These are phyloP conservation scores for Xylocampa areola DNA, from an alignment of 2,888 invertebrate genomes.

Conservation along the genomic window DNA sequence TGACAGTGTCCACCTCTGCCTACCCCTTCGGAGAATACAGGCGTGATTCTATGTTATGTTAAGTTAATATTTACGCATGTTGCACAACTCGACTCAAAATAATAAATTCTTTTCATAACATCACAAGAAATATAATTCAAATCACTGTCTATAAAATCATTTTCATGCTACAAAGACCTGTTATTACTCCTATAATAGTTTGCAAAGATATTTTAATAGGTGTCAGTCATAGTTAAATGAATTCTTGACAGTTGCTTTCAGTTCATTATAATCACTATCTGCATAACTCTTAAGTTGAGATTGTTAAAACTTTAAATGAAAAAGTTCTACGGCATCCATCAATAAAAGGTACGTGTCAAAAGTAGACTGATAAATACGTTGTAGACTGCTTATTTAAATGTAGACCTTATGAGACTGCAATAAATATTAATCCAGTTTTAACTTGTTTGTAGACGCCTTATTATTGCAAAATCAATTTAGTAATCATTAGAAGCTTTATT, in stretches of 20 bases:
- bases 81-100: too few species aligned
- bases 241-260: constrained; percentile 12
- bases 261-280: constrained; percentile 13
- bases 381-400: constrained; percentile 26
- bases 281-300: too few species aligned
- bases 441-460: constrained; percentile 9
- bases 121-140: too few species aligned
- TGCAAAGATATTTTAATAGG: constrained; percentile 16
- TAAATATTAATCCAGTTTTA: constrained; percentile 19
- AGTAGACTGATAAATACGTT: constrained; percentile 23
- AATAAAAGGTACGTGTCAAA: constrained; percentile 19
- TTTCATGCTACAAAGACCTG: constrained; percentile 21
- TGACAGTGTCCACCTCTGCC: too few species aligned
- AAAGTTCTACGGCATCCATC: too few species aligned
- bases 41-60: too few species aligned
- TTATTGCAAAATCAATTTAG: constrained; percentile 10
- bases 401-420: constrained; percentile 13
- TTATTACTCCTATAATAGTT: constrained; percentile 26
- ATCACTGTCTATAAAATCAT: too few species aligned
- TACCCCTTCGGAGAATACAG: too few species aligned
- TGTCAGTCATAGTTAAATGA: constrained; percentile 11
- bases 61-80: too few species aligned
- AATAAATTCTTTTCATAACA: too few species aligned
- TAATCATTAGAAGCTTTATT: constrained; percentile 10
- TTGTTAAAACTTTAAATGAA: too few species aligned